Percentiles rank a stretch among this genome's conserved stretches.
These are phyloP conservation scores for Sporophila hypoxantha DNA, from an alignment of 2,113 vertebrate genomes.

Conservation along the genomic window DNA sequence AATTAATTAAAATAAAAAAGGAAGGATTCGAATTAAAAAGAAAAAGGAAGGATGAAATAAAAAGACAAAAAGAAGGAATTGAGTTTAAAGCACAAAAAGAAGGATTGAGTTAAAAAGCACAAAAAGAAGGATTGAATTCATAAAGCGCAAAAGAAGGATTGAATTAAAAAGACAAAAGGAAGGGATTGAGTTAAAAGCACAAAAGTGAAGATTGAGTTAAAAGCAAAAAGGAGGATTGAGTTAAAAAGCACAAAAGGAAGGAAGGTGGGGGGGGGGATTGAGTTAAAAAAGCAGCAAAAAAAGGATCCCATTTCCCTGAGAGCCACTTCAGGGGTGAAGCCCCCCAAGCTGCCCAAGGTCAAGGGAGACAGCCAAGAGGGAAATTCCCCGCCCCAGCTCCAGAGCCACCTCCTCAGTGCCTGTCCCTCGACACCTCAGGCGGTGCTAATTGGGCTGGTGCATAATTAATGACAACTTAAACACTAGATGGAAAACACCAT, in stretches of 20 bases:
- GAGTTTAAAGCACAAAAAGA: too few relatives aligned
- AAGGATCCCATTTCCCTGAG: not conserved
- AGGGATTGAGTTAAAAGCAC: not conserved
- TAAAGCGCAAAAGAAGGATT: not conserved
- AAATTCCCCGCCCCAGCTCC: not conserved
- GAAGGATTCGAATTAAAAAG: not conserved
- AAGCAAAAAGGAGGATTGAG: not conserved
- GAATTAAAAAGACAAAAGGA: not conserved
- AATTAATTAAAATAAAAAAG: not conserved
- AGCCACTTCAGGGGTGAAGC: not conserved
- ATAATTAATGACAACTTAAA: conserved; percentile 23
- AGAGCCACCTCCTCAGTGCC: not conserved
- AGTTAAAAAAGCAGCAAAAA: not conserved
- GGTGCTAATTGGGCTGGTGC: not conserved
- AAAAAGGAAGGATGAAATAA: not conserved
- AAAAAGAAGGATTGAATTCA: not conserved
- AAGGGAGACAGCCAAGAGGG: not conserved
- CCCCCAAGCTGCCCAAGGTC: not conserved
- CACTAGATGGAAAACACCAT: not conserved
- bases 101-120: not conserved
- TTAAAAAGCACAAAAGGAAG: too few relatives aligned
- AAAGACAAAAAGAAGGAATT: not conserved
- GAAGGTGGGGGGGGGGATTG: too few relatives aligned
- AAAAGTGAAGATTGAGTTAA: not conserved
- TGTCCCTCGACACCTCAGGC: not conserved